Conservation (phyloP, 2,797 vertebrate species). For the Phrynocephalus vlangalii region DNA sequence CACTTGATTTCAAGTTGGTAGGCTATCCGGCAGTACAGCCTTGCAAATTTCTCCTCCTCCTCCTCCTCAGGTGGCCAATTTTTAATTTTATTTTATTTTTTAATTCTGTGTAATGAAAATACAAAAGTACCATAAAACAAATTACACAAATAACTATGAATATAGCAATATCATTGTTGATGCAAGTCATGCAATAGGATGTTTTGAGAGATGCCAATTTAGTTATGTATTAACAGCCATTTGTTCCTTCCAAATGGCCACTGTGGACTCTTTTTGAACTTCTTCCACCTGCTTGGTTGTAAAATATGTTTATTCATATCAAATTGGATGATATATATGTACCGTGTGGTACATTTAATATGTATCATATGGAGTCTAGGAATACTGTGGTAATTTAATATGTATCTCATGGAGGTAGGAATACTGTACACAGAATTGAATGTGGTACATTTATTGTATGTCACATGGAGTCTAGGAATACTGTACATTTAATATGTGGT, state of each 20-base stretch:
- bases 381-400: neutral
- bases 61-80: too few relatives aligned
- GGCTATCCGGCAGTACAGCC: neutral
- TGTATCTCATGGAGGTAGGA: neutral
- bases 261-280: neutral
- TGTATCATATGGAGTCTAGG: too few relatives aligned
- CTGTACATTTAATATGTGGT: neutral
- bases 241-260: neutral
- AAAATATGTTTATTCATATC: neutral
- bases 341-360: too few relatives aligned
- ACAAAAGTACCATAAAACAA: neutral
- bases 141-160: too few relatives aligned
- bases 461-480: neutral
- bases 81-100: neutral
- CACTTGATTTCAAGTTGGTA: neutral
- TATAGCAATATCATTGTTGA: too few relatives aligned
- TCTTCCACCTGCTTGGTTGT: neutral
- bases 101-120: neutral
- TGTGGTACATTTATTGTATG: neutral
- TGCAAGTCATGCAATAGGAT: too few relatives aligned
- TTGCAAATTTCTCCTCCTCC: neutral
- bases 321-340: neutral
- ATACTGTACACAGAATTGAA: neutral
- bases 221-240: too few relatives aligned
- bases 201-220: too few relatives aligned